These are phyloP conservation scores for Platysternon megacephalum DNA, from an alignment of 2,113 vertebrate genomes.

Conservation along the genomic window DNA sequence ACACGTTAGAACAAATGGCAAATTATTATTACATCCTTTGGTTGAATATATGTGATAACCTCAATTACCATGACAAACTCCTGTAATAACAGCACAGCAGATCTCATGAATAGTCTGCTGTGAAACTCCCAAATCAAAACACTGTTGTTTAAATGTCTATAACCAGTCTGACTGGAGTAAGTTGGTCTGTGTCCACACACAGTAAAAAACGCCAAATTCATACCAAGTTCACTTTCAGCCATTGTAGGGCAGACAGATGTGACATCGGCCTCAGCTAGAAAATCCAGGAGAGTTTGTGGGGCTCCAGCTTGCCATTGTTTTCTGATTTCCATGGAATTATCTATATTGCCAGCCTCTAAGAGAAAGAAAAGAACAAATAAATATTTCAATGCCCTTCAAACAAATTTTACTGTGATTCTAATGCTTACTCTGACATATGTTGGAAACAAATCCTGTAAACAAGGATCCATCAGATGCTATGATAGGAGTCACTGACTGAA, in stretches of 20 bases:
- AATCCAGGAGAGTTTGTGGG: conserved; percentile 81
- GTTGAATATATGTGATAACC: neutral
- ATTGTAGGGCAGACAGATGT: conserved; percentile 57
- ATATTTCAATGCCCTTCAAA: neutral
- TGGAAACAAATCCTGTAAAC: neutral
- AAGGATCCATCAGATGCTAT: neutral
- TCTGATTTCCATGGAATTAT: conserved; percentile 41
- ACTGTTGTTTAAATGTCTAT: neutral
- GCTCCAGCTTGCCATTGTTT: conserved; percentile 77
- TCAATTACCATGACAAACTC: neutral
- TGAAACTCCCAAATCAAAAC: neutral
- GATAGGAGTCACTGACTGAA: neutral
- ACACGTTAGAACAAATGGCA: neutral
- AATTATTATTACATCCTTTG: neutral
- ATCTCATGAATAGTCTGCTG: neutral
- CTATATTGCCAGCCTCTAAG: neutral
- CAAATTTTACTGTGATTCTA: neutral
- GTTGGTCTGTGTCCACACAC: neutral
- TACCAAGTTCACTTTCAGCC: conserved; percentile 37
- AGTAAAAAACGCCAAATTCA: neutral
- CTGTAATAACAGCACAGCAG: neutral
- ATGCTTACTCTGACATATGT: neutral
- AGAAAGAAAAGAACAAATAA: neutral
- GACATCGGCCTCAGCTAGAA: conserved; percentile 75
- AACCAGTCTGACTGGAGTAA: neutral